A percentile compares a stretch with the other conserved stretches of the same genome.
Conservation (phyloP, 2,888 invertebrate genomes). For the Agapostemon virescens region DNA sequence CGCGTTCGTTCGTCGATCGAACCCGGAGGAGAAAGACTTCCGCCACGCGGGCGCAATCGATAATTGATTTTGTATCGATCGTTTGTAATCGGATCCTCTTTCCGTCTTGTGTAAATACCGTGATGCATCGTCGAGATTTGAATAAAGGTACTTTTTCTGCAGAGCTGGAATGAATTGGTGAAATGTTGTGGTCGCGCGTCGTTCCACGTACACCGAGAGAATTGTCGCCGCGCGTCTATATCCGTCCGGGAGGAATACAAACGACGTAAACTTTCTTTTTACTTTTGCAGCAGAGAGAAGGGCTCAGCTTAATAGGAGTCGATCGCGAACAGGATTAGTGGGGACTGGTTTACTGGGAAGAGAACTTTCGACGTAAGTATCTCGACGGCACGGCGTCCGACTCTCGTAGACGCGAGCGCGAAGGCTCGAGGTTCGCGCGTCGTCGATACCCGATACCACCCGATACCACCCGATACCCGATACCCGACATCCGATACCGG, state of each 20-base stretch:
- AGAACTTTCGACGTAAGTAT: conserved; percentile 86
- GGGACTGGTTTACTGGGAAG: conserved; percentile 84
- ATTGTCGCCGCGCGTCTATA: too few relatives aligned
- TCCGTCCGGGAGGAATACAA: not conserved
- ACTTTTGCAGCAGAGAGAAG: conserved; percentile 89
- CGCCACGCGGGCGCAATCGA: not conserved
- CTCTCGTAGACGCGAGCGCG: not conserved
- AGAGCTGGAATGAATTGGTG: conserved; percentile 22
- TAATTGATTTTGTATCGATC: conserved; percentile 26
- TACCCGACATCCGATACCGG: not conserved
- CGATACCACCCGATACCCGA: not conserved
- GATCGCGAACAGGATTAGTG: conserved; percentile 90
- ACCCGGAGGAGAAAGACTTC: not conserved
- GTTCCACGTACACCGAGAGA: not conserved
- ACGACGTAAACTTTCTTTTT: conserved; percentile 52
- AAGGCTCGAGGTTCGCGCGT: not conserved
- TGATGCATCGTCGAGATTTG: conserved; percentile 23
- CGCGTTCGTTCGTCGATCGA: not conserved
- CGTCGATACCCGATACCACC: not conserved
- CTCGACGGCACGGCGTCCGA: not conserved
- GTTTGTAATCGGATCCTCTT: conserved; percentile 33
- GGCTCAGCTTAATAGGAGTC: conserved; percentile 93
- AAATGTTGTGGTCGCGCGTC: conserved; percentile 8
- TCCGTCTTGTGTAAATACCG: conserved; percentile 40
- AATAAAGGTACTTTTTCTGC: conserved; percentile 45